Percentiles rank a stretch among this genome's conserved stretches.
Conservation (phyloP, 2,888 invertebrate species). For the Luffia ferchaultella region DNA sequence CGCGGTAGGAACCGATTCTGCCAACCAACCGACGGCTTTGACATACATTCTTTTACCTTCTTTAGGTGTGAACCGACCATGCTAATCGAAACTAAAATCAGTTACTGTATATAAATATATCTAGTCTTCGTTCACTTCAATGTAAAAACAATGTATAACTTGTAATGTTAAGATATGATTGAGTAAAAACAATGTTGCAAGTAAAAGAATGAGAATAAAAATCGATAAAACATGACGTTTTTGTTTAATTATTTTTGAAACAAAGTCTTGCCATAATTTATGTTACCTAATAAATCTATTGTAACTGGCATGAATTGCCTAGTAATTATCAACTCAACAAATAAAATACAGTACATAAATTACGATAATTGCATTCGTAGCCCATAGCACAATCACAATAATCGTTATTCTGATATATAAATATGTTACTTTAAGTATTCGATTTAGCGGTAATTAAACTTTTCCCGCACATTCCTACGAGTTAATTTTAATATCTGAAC, state of each 20-base stretch:
- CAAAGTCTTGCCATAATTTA: too few species aligned
- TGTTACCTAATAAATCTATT: too few species aligned
- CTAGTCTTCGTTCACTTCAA: not conserved
- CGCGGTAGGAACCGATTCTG: constrained; percentile 13
- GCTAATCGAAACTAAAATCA: constrained; percentile 19
- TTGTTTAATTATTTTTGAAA: too few species aligned
- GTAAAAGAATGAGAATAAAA: not conserved
- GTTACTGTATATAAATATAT: not conserved
- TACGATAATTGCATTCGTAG: not conserved
- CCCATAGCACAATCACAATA: not conserved
- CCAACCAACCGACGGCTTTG: constrained; percentile 31
- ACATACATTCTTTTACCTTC: constrained; percentile 41
- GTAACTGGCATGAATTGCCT: too few species aligned
- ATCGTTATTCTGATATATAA: not conserved
- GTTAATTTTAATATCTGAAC: too few species aligned
- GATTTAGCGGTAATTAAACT: too few species aligned
- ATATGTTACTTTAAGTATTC: not conserved
- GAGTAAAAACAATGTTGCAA: too few species aligned
- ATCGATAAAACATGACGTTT: not conserved
- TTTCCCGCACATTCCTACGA: too few species aligned
- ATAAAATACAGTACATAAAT: not conserved
- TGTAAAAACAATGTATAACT: not conserved
- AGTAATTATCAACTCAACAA: too few species aligned
- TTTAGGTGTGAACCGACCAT: constrained; percentile 22
- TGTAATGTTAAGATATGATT: not conserved